A percentile compares a stretch with the other conserved stretches of the same genome.
phyloP scores from a whole-genome alignment of 1,140 invertebrate genomes.

The Caenorhabditis remanei region DNA sequence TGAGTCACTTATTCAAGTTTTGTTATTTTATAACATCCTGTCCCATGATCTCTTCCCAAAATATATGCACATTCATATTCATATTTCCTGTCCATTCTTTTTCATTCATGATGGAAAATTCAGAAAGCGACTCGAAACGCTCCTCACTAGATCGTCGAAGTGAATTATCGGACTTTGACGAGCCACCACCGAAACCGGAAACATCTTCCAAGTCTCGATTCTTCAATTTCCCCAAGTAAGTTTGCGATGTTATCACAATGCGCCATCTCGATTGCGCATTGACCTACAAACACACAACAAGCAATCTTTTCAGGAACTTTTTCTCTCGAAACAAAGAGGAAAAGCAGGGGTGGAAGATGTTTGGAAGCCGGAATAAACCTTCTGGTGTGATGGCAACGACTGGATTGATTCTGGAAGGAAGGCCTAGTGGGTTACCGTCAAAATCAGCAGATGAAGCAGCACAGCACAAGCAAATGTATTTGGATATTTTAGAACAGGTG shows the following conservation, averaged over 20 bases:
- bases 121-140: constrained; percentile 54
- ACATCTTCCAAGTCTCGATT: constrained; percentile 49
- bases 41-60: too few species aligned
- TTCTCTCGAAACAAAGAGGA: constrained; percentile 62
- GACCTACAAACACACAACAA: neutral
- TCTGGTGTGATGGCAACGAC: constrained; percentile 58
- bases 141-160: constrained; percentile 56
- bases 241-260: neutral
- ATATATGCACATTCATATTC: neutral
- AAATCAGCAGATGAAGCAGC: constrained; percentile 66
- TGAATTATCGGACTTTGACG: constrained; percentile 57
- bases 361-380: constrained; percentile 53
- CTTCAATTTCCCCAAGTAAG: constrained; percentile 63
- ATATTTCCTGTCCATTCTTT: neutral
- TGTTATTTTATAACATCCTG: neutral
- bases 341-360: constrained; percentile 64
- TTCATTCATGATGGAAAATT: neutral
- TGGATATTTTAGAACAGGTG: constrained; percentile 60
- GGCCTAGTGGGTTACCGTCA: constrained; percentile 63
- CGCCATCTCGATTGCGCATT: constrained; percentile 26
- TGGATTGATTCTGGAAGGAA: constrained; percentile 61
- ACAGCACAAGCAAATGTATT: constrained; percentile 58
- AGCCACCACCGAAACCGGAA: constrained; percentile 50
- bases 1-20: constrained; percentile 12
- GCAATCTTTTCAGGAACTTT: constrained; percentile 54